Evolutionary conservation across 2,888 invertebrate species (phyloP).

Genomic region (Xylophagus ater): DNA sequence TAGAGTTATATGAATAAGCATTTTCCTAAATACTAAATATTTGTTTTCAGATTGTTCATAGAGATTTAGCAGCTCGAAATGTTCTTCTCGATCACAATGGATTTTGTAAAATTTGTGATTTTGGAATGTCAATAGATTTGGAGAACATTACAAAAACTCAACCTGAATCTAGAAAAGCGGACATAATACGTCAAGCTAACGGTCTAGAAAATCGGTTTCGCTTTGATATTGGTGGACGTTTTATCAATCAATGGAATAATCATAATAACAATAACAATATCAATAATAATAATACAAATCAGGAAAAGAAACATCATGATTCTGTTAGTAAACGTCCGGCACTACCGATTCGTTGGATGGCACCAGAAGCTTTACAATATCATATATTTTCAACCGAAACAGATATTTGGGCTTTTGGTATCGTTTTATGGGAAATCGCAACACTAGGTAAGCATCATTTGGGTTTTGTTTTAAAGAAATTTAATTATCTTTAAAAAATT

Average conservation of each 20-base stretch:
- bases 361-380: constrained; percentile 68
- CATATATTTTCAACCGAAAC: constrained; percentile 70
- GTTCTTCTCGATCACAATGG: constrained; percentile 75
- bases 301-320: constrained; percentile 24
- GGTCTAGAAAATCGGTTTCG: constrained; percentile 26
- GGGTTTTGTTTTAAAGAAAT: background rate
- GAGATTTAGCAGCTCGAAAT: constrained; percentile 74
- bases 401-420: constrained; percentile 81
- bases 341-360: constrained; percentile 58
- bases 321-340: constrained; percentile 36
- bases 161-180: constrained; percentile 24
- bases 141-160: constrained; percentile 30
- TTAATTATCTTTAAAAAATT: background rate
- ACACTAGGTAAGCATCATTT: constrained; percentile 52
- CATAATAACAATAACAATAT: constrained; percentile 23
- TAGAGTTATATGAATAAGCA: background rate
- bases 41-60: constrained; percentile 62
- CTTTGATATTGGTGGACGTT: constrained; percentile 34
- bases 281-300: constrained; percentile 15
- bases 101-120: constrained; percentile 79
- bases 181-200: constrained; percentile 26
- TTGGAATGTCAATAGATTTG: constrained; percentile 69
- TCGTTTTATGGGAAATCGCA: constrained; percentile 78
- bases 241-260: constrained; percentile 31
- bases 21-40: constrained; percentile 2